Conservation (phyloP, 1,140 invertebrate genomes). For the Pseudomyrmex dendroicus region DNA sequence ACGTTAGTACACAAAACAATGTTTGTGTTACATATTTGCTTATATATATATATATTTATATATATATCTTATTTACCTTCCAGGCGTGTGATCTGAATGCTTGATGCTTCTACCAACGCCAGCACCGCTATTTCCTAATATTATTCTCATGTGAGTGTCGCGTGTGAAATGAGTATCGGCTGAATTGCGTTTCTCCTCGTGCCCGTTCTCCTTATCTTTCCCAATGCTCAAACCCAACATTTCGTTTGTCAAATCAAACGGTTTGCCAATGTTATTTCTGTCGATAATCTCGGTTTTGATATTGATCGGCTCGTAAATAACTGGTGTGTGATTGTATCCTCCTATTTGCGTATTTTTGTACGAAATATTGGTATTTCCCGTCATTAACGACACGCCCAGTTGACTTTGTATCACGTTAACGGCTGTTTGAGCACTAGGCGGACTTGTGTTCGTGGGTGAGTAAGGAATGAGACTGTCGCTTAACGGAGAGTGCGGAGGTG, state of each 20-base stretch:
- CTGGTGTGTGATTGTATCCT: constrained; percentile 80
- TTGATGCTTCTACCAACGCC: constrained; percentile 85
- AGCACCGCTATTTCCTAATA: constrained; percentile 89
- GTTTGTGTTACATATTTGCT: neutral
- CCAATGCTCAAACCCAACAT: constrained; percentile 81
- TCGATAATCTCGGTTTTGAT: constrained; percentile 83
- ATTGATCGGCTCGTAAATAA: constrained; percentile 83
- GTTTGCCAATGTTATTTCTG: constrained; percentile 77
- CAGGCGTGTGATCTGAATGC: constrained; percentile 79
- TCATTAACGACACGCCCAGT: constrained; percentile 81
- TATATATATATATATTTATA: neutral
- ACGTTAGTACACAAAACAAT: constrained; percentile 14
- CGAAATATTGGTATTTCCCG: constrained; percentile 81
- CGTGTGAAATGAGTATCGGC: constrained; percentile 90
- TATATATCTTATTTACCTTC: constrained; percentile 76
- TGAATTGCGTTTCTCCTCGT: constrained; percentile 81
- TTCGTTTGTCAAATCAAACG: constrained; percentile 83
- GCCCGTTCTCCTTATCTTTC: constrained; percentile 79
- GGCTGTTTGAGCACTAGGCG: constrained; percentile 82
- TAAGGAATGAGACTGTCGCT: constrained; percentile 87
- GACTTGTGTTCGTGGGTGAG: constrained; percentile 83
- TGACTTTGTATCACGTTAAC: constrained; percentile 83
- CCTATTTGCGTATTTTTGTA: constrained; percentile 79
- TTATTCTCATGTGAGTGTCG: constrained; percentile 96
- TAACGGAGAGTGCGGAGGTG: constrained; percentile 93